A percentile compares a stretch with the other conserved stretches of the same genome.
Conservation (phyloP, 2,113 vertebrate species). For the Amblyopsis rosae region DNA sequence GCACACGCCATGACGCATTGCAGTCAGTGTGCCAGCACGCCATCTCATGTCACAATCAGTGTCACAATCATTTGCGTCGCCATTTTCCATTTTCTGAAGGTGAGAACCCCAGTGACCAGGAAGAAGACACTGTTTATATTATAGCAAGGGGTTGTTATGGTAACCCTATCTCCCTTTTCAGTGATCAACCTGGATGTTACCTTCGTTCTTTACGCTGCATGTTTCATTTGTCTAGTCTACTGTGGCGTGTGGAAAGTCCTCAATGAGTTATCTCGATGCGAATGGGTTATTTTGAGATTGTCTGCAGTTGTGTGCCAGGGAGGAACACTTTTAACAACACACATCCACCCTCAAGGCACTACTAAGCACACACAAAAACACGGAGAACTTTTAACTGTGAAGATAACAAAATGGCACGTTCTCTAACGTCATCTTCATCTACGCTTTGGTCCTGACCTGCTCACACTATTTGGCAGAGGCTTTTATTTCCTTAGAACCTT, state of each 20-base stretch:
- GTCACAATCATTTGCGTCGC: constrained; percentile 26
- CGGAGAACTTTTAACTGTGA: no score
- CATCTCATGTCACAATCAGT: constrained; percentile 14
- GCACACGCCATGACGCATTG: constrained; percentile 4
- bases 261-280: constrained; percentile 18
- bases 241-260: constrained; percentile 12
- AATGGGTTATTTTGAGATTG: neutral
- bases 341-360: neutral
- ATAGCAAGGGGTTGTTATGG: constrained; percentile 3
- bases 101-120: constrained; percentile 26
- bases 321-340: neutral
- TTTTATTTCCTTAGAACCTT: neutral
- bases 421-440: no score
- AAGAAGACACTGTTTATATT: constrained; percentile 32
- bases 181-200: constrained; percentile 41
- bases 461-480: constrained; percentile 2
- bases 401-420: no score
- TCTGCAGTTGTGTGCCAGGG: constrained; percentile 15
- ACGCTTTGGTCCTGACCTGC: no score
- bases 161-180: constrained; percentile 26
- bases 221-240: neutral
- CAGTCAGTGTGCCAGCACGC: neutral
- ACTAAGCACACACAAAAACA: no score
- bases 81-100: constrained; percentile 31
- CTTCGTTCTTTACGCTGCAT: no score